Base-by-base conservation (phyloP, 2,113 vertebrate genomes). In the Coryphaenoides rupestris region DNA sequence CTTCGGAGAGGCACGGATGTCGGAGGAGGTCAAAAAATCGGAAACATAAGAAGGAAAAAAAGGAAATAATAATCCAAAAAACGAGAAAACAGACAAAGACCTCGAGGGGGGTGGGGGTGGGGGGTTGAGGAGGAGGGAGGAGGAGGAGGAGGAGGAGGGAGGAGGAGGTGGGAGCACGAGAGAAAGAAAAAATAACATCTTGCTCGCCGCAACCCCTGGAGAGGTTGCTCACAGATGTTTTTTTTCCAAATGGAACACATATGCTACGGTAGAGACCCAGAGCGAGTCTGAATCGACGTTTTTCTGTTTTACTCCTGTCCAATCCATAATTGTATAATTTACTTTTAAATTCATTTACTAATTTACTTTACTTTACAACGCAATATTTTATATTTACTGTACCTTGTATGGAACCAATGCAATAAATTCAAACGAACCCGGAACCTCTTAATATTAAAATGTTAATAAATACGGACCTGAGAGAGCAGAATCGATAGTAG, bases 191-290 rank as follows among this genome's bases (percentile, higher is more conserved):
- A 86, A 92, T 90, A 92, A 87, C 91, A 92, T 92, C 90, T 90
- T 76, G 87, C 83, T 82, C 60, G 80, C 84, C 72, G 87, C 91
- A 92, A 89, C 84, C 73, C 85, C 74, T 58, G 45, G 24, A 81
- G 84, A 82, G 66, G 86, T 92, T 92, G 91, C 89, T 88, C 86
- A 82, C 88, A 84, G 91, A 92, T 92, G 91, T 88, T 92, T 92
- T 92, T 92, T 92, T 87, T 76, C 69, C 85, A 65, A 89, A 92
- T 92, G 91, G 90, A 92, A 91, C 90, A 92, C 82, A 88, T 80
- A 90, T 87, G 87, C 89, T 89, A 86, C 86, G 73, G 89, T 78
- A 86, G 87, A 90, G 87, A 90, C 89, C 89, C 78, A 89, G 86
- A 90, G 85, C 28, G 23, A 53, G 53, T 45, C 22, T 53, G 65